These are phyloP conservation scores for Acleris sparsana DNA, from an alignment of 2,888 invertebrate species.

Conservation along the genomic window DNA sequence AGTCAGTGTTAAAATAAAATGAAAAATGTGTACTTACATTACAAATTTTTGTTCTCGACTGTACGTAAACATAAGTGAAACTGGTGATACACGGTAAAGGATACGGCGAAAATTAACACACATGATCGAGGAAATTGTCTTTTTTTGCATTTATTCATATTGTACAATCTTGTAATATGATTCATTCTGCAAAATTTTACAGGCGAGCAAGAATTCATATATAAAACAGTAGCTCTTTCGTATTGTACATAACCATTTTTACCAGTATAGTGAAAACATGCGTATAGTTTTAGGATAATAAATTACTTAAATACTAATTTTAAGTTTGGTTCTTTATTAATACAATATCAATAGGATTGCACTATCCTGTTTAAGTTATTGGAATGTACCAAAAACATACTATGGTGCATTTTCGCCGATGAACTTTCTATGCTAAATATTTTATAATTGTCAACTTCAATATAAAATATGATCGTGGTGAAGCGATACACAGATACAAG, in stretches of 20 bases:
- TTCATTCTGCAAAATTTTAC: slow-evolving; percentile 84
- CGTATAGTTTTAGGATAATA: slow-evolving; percentile 85
- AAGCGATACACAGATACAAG: slow-evolving; percentile 77
- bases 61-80: no score
- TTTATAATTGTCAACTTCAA: slow-evolving; percentile 65
- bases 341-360: slow-evolving; percentile 83
- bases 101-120: slow-evolving; percentile 50
- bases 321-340: slow-evolving; percentile 84
- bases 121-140: slow-evolving; percentile 78
- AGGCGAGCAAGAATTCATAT: slow-evolving; percentile 85
- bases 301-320: slow-evolving; percentile 84
- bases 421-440: slow-evolving; percentile 81
- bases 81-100: background rate
- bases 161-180: slow-evolving; percentile 84
- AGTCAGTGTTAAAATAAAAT: no score
- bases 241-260: slow-evolving; percentile 84
- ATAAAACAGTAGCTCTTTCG: slow-evolving; percentile 83
- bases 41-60: no score
- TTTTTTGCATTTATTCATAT: slow-evolving; percentile 84
- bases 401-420: slow-evolving; percentile 80
- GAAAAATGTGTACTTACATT: no score
- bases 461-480: slow-evolving; percentile 71
- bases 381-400: slow-evolving; percentile 78
- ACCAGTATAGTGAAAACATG: slow-evolving; percentile 85
- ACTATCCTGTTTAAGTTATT: slow-evolving; percentile 79